These are phyloP conservation scores for Nysson spinosus DNA, from an alignment of 2,888 invertebrate species.

Conservation along the genomic window DNA sequence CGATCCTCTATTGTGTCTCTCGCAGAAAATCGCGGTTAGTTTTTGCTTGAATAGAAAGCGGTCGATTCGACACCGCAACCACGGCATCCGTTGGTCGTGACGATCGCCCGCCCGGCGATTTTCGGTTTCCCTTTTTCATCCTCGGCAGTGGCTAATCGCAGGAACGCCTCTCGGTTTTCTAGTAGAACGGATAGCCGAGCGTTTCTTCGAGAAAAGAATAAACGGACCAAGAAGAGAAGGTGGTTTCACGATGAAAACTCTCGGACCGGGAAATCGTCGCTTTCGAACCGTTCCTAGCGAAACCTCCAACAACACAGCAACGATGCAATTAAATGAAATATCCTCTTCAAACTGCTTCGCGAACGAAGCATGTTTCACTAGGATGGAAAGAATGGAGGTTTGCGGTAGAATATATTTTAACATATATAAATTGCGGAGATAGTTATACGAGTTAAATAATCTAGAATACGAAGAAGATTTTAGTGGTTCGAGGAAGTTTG, in stretches of 20 bases:
- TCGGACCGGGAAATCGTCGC: no score
- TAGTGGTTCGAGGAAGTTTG: neutral
- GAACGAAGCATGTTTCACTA: no score
- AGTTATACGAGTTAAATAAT: no score
- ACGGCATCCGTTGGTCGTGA: slow-evolving; percentile 44
- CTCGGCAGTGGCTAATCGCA: slow-evolving; percentile 39
- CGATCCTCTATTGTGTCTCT: slow-evolving; percentile 16
- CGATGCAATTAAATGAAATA: no score
- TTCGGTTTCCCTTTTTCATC: slow-evolving; percentile 41
- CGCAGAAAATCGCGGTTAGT: slow-evolving; percentile 40
- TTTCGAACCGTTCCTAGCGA: no score
- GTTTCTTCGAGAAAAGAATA: slow-evolving; percentile 4
- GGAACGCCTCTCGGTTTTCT: slow-evolving; percentile 37
- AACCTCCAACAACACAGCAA: no score
- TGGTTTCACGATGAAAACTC: no score
- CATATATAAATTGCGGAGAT: no score
- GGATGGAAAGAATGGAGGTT: no score
- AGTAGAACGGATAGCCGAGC: slow-evolving; percentile 12
- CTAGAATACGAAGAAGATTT: neutral
- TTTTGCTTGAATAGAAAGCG: slow-evolving; percentile 44
- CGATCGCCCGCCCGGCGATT: slow-evolving; percentile 44
- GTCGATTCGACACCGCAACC: slow-evolving; percentile 39
- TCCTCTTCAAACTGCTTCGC: no score
- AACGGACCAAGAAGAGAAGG: neutral
- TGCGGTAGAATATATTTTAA: no score